Conservation (phyloP, 2,888 invertebrate genomes). For the Netelia inedita region DNA sequence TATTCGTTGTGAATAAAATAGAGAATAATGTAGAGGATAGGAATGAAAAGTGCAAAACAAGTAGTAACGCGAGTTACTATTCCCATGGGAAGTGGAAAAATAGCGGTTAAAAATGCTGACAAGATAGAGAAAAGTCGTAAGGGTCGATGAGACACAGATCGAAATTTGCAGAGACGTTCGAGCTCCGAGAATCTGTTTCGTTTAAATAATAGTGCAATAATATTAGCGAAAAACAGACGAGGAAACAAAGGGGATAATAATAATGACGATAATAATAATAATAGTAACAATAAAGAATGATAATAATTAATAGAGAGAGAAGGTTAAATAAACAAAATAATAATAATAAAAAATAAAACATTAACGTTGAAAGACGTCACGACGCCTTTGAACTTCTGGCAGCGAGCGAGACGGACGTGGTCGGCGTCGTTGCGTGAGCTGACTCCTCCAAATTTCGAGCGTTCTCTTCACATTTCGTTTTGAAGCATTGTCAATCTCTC, state of each 20-base stretch:
- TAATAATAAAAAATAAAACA: constrained; percentile 64
- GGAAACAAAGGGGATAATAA: constrained; percentile 6
- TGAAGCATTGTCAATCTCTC: constrained; percentile 16
- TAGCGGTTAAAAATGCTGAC: constrained; percentile 1
- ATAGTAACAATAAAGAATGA: constrained; percentile 51
- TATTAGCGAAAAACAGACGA: constrained; percentile 56
- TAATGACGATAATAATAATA: constrained; percentile 64
- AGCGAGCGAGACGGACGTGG: constrained; percentile 34
- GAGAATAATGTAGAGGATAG: constrained; percentile 33
- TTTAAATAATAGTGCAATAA: constrained; percentile 60
- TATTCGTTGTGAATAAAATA: constrained; percentile 39
- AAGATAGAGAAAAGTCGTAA: background rate
- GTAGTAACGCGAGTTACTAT: too few relatives aligned
- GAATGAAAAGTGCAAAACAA: background rate
- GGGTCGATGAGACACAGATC: too few relatives aligned
- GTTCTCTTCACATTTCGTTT: constrained; percentile 24
- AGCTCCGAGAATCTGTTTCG: constrained; percentile 19
- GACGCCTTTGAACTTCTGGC: constrained; percentile 34
- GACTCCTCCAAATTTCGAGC: constrained; percentile 41
- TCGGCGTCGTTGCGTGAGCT: constrained; percentile 18
- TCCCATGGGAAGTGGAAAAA: too few relatives aligned
- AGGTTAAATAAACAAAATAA: constrained; percentile 58
- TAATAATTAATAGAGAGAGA: constrained; percentile 52
- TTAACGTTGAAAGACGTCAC: constrained; percentile 41
- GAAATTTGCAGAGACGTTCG: background rate